Evolutionary conservation across 2,797 vertebrate genomes (phyloP).

Genomic region (Liparis tanakae): DNA sequence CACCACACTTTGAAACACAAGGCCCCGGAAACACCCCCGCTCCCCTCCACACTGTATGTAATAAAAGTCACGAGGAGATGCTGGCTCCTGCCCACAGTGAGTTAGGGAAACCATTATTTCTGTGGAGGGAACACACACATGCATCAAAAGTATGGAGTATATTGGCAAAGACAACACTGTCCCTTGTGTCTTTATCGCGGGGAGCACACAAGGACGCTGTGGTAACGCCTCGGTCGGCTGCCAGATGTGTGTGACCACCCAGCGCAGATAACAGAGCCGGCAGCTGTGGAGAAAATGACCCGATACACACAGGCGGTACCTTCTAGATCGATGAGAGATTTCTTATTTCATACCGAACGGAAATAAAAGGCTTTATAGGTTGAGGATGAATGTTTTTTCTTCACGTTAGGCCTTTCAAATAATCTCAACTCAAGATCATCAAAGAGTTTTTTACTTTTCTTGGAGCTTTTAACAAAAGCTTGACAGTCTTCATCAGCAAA

Average conservation of each 20-base stretch:
- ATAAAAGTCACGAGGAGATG: slow-evolving; percentile 61
- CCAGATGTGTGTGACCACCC: slow-evolving; percentile 42
- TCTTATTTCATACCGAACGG: background rate
- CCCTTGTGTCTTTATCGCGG: slow-evolving; percentile 11
- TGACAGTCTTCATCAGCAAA: background rate
- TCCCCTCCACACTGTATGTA: slow-evolving; percentile 33
- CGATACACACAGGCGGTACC: background rate
- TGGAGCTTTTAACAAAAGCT: background rate
- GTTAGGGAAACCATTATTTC: slow-evolving; percentile 13
- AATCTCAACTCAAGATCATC: background rate
- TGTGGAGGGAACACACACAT: background rate
- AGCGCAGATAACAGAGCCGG: slow-evolving; percentile 30
- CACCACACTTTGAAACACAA: slow-evolving; percentile 64
- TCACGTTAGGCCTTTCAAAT: background rate
- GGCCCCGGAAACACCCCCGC: slow-evolving; percentile 25
- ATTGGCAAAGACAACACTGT: background rate
- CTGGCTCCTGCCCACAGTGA: slow-evolving; percentile 12
- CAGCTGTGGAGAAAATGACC: slow-evolving; percentile 37
- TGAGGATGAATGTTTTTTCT: background rate
- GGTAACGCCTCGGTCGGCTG: slow-evolving; percentile 47
- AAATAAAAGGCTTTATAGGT: background rate
- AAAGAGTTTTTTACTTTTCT: background rate
- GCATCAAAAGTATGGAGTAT: background rate
- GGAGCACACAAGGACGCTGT: slow-evolving; percentile 37
- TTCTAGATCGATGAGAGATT: background rate